Conservation (phyloP, 2,888 invertebrate species). For the Enoplolaimus lenunculus region DNA sequence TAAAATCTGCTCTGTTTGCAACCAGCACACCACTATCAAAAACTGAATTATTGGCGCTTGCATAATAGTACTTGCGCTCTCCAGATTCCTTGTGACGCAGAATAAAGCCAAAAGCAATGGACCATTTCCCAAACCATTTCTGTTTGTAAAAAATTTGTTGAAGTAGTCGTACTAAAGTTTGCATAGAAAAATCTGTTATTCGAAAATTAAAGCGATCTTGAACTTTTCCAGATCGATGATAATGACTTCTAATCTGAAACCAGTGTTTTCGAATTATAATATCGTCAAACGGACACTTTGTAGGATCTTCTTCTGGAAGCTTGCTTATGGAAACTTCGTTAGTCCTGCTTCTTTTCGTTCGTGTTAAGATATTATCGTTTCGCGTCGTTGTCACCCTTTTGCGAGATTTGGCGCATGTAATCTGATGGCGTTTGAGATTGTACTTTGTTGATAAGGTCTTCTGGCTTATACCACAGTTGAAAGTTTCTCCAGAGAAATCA, state of each 20-base stretch:
- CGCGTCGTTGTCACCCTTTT: no score
- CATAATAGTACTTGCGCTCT: slow-evolving; percentile 1
- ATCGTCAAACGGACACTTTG: background rate
- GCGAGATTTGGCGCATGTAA: no score
- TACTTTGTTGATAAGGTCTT: no score
- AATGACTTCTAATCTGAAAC: background rate
- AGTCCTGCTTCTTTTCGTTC: no score
- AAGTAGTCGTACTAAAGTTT: background rate
- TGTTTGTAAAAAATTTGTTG: background rate
- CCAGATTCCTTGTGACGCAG: background rate
- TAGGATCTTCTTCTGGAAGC: background rate
- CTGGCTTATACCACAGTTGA: no score
- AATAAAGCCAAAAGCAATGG: slow-evolving; percentile 3
- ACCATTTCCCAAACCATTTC: background rate
- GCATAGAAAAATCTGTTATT: background rate
- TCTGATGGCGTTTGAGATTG: no score
- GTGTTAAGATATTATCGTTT: no score
- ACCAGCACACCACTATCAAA: background rate
- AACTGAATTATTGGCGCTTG: background rate
- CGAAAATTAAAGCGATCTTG: background rate
- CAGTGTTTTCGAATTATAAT: background rate
- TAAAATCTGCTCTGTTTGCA: background rate
- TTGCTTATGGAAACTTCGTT: no score
- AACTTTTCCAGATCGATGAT: background rate
- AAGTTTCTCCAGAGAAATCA: no score